Base-by-base conservation (phyloP, 1,140 invertebrate genomes). In the Cardiocondyla obscurior region DNA sequence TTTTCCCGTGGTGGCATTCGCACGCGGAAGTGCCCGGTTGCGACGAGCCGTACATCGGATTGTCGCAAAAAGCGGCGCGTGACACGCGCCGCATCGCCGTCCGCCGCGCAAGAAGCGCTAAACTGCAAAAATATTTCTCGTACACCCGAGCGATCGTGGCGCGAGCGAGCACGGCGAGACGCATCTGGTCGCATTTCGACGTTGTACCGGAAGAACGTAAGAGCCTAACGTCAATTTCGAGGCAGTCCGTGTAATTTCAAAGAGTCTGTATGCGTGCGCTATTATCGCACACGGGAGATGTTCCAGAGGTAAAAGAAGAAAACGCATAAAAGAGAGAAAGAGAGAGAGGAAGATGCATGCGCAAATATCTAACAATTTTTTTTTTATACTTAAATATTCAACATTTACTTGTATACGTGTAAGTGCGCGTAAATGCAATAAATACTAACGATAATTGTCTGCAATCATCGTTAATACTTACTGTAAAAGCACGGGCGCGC, bases 141-240 rank as follows among this genome's bases (percentile, higher is more conserved):
- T 39, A 36, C 28, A 65, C 49, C 57, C 25, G 28, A 53, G 44
- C 53, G 51, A 77, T 67, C 44, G 60, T 51, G 60, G 58, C 44
- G 62, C 74, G n/a, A 55, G 51, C 28, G 16, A 64, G 58, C 42
- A 60, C 51, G 39, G 25, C 19, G 58, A 62, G 46, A 53, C 49
- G 62, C 33, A 69, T 79, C 62, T 69, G 46, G 46, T 69, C 74
- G 69, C 33, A 79, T 79, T 79, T 79, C 74, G 74, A 79, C 62
- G 74, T 79, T 79, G 74, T 79, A 79, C 74, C 74, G 74, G 74
- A 79, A 79, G 74, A 79, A 7, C 74, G 44, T 67, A 67, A 77
- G 60, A 77, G 30, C 10, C 22, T 53, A 51, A 53, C 51, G 53
- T 53, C 74, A 53, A 67, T 79, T 79, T 67, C 62, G 42, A 51